phyloP scores from a whole-genome alignment of 2,113 vertebrate genomes.

The Ciconia boyciana region DNA sequence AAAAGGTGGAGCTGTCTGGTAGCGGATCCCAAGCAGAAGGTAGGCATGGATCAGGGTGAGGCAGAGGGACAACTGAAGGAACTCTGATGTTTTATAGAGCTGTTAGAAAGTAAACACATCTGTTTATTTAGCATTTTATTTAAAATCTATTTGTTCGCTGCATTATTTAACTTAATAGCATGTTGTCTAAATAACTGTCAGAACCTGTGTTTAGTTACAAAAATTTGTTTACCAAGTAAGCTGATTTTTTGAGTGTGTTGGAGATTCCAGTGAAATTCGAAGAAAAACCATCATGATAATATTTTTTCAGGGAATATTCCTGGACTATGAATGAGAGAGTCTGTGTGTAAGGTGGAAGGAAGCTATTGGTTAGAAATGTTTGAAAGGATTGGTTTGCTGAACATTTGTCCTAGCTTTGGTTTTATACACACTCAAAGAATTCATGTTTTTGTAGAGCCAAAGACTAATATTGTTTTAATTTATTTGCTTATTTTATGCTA shows the following conservation, averaged over 20 bases:
- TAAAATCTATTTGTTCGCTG: neutral
- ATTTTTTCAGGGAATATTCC: neutral
- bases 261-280: neutral
- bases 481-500: constrained; percentile 3
- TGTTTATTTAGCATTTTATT: neutral
- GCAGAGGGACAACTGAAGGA: neutral
- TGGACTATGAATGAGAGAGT: neutral
- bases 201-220: neutral
- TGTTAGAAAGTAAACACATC: neutral
- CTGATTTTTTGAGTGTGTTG: neutral
- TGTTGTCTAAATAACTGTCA: neutral
- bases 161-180: neutral
- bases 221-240: neutral
- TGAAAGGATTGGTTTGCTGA: neutral
- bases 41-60: neutral
- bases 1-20: neutral
- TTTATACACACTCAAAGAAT: neutral
- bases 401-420: neutral
- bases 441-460: neutral
- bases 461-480: neutral
- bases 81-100: neutral
- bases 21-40: neutral
- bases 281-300: neutral
- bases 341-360: neutral
- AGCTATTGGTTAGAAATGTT: neutral